phyloP scores from a whole-genome alignment of 2,113 vertebrate genomes.

The Falco punctatus region DNA sequence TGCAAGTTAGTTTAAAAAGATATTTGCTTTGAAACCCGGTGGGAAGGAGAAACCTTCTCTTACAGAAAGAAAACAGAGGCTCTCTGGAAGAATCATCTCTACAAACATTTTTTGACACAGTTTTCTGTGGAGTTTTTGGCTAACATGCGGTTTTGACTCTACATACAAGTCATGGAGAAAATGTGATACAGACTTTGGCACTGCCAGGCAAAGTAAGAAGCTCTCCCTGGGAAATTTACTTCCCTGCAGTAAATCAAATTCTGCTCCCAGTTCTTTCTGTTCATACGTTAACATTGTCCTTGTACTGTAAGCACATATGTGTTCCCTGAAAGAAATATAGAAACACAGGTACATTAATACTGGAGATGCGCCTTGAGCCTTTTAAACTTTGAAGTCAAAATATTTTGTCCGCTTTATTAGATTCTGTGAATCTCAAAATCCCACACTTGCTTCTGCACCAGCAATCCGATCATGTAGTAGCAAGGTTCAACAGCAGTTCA shows the following conservation, averaged over 20 bases:
- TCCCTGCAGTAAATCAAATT: not conserved
- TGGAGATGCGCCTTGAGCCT: not conserved
- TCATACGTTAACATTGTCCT: not conserved
- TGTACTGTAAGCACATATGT: not conserved
- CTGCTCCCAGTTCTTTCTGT: not conserved
- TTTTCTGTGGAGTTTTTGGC: not conserved
- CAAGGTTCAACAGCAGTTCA: constrained; percentile 30
- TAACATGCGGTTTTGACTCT: not conserved
- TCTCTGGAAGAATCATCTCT: not conserved
- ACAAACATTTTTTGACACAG: not conserved
- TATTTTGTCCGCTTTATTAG: not conserved
- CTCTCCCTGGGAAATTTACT: not conserved
- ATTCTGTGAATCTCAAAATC: not conserved
- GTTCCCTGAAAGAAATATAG: not conserved
- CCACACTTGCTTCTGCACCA: not conserved
- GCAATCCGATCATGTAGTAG: not conserved
- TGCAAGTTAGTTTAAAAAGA: not conserved
- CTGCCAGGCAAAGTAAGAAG: not conserved
- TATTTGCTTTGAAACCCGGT: not conserved
- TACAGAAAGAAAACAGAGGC: not conserved
- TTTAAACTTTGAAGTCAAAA: not conserved
- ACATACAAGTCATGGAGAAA: not conserved
- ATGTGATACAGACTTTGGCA: not conserved
- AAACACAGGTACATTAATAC: not conserved
- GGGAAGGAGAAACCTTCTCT: not conserved